Conservation (phyloP, 2,797 vertebrate species). For the Echeneis naucrates region DNA sequence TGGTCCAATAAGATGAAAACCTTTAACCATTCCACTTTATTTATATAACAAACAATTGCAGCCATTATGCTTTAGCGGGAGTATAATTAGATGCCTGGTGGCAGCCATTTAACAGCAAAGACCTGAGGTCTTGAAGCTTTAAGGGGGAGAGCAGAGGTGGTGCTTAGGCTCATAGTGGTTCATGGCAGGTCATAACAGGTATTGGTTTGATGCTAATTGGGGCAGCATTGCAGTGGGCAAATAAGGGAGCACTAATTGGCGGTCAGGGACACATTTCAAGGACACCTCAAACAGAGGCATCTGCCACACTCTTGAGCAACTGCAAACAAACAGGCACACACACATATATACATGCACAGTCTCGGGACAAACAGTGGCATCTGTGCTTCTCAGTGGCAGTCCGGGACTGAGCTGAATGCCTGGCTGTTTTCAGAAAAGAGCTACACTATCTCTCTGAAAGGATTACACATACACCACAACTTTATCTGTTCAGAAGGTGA, state of each 20-base stretch:
- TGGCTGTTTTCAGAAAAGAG: conserved; percentile 20
- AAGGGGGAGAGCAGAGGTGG: conserved; percentile 67
- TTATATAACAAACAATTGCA: conserved; percentile 29
- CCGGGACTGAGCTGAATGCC: conserved; percentile 39
- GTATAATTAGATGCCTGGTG: conserved; percentile 65
- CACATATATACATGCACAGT: conserved; percentile 12
- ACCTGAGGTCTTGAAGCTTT: conserved; percentile 56
- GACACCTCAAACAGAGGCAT: conserved; percentile 76
- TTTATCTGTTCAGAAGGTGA: conserved; percentile 20
- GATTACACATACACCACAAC: conserved; percentile 16
- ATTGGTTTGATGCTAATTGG: conserved; percentile 75
- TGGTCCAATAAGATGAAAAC: background rate
- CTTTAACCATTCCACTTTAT: background rate
- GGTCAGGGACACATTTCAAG: conserved; percentile 79
- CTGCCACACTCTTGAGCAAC: conserved; percentile 58
- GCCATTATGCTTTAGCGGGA: conserved; percentile 44
- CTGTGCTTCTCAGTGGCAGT: conserved; percentile 68
- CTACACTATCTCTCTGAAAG: conserved; percentile 23
- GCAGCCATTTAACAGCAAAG: conserved; percentile 60
- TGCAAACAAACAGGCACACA: conserved; percentile 48
- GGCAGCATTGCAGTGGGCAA: conserved; percentile 64
- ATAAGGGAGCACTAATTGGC: conserved; percentile 72
- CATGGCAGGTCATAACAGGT: conserved; percentile 55
- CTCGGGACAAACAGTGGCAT: conserved; percentile 71
- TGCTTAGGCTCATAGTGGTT: conserved; percentile 35